phyloP scores from a whole-genome alignment of 2,888 invertebrate genomes.

The Baccha elongata region DNA sequence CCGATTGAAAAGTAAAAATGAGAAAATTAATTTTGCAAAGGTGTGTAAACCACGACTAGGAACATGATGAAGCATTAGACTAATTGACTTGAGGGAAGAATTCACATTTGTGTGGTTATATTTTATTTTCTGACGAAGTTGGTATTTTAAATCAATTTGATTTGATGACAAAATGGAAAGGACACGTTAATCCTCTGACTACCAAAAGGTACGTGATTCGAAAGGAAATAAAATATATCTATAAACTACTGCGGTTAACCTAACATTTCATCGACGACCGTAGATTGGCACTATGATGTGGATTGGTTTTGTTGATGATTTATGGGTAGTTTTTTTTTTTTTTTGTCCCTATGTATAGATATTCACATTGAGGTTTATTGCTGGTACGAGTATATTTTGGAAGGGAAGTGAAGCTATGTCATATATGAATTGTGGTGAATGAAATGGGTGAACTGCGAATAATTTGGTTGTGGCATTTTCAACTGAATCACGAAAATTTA shows the following conservation, averaged over 20 bases:
- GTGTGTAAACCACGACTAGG: not conserved
- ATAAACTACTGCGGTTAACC: slow-evolving; percentile 56
- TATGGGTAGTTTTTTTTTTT: slow-evolving; percentile 42
- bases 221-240: slow-evolving; percentile 2
- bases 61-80: slow-evolving; percentile 16
- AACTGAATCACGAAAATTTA: slow-evolving; percentile 48
- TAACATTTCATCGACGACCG: slow-evolving; percentile 40
- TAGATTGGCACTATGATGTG: slow-evolving; percentile 14
- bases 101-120: slow-evolving; percentile 5
- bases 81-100: slow-evolving; percentile 58
- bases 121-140: not conserved
- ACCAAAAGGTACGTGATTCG: not conserved
- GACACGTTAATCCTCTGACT: no score
- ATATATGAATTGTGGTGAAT: not conserved
- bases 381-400: slow-evolving; percentile 18
- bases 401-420: not conserved
- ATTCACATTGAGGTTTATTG: slow-evolving; percentile 10
- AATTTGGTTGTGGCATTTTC: slow-evolving; percentile 36
- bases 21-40: slow-evolving; percentile 43
- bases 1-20: slow-evolving; percentile 19
- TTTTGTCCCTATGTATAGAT: no score
- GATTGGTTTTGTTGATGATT: slow-evolving; percentile 56
- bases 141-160: slow-evolving; percentile 48
- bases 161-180: no score
- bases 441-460: slow-evolving; percentile 2